These are phyloP conservation scores for Tamandua tetradactyla DNA, from an alignment of 2,797 vertebrate species.

Conservation along the genomic window DNA sequence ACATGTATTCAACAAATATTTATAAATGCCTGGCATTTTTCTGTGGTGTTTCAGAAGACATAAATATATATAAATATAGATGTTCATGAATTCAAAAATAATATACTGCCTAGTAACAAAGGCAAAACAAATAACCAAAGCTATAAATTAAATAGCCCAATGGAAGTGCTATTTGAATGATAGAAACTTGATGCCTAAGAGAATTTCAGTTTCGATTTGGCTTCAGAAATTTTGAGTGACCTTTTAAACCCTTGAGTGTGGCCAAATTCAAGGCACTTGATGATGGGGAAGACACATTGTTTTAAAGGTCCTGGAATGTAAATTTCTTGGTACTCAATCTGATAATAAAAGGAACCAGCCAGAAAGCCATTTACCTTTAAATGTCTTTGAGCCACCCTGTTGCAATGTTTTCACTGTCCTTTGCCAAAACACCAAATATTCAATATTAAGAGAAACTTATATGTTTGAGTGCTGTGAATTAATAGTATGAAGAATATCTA, in stretches of 20 bases:
- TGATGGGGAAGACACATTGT: not conserved
- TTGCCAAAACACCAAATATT: conserved; percentile 23
- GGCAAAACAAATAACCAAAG: conserved; percentile 41
- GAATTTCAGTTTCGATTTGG: conserved; percentile 16
- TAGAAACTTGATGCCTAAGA: not conserved
- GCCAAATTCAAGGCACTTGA: conserved; percentile 14
- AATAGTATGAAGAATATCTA: not conserved
- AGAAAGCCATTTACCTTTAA: not conserved
- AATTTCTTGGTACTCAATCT: conserved; percentile 2
- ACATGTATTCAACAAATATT: conserved; percentile 29
- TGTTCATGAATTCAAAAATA: conserved; percentile 14
- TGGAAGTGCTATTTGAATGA: not conserved
- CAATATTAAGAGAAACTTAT: not conserved
- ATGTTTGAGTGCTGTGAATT: not conserved
- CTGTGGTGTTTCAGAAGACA: not conserved
- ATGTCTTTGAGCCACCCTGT: not conserved
- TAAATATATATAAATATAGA: not conserved
- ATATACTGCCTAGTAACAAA: not conserved
- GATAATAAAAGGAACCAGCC: not conserved
- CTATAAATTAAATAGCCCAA: not conserved
- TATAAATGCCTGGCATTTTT: conserved; percentile 15
- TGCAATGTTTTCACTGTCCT: not conserved
- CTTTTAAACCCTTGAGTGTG: not conserved
- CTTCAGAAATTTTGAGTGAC: conserved; percentile 19
- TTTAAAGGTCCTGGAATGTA: conserved; percentile 47